Evolutionary conservation across 2,797 vertebrate genomes (phyloP), one percentile per base, ranked within the genome.

Genomic region (Harpagifer antarcticus): DNA sequence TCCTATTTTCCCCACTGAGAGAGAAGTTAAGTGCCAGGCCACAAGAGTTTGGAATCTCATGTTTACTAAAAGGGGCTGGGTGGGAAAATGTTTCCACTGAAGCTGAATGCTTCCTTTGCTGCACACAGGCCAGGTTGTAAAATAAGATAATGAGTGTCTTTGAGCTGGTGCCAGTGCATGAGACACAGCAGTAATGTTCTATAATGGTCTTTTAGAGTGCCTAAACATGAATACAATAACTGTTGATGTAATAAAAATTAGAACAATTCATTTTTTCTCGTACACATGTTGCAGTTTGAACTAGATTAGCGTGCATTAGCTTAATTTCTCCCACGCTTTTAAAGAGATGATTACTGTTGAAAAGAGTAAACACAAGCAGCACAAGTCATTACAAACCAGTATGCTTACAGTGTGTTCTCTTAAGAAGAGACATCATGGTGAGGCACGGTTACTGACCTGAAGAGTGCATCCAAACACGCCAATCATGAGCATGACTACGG

Each of bases 401-500:
- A 16, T 48, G 19, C 14, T 27, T 27, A 16, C 17, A 63, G 4
- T 5, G n/a, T 47, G 53, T 50, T 43, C 58, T 37, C 33, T 37
- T 37, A 6, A 37, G 33, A 7, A 37, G 33, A 37, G 33, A 27
- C 27, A 37, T 43, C 5, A 13, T 0, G 10, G n/a, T 15, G 55
- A 66, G 19, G 4, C 4, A n/a, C 5, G 10, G 53, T 33, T 53
- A 82, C 92, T 90, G 86, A 99, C 98, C 97, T 99, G 98, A 17
- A 99, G 89, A 0, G 98, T 99, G 90, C 98, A 99, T 40, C 98
- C 98, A 37, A 99, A 99, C 62, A 99, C 98, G 0, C 98, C 98
- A 0, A 99, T 98, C 98, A 99, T 99, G 56, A 99, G 95, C 98
- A 99, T 99, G 88, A 97, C 95, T 5, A 99, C 96, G 0, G 98